Evolutionary conservation across 2,888 invertebrate genomes (phyloP).

Genomic region (Parnassius mnemosyne): DNA sequence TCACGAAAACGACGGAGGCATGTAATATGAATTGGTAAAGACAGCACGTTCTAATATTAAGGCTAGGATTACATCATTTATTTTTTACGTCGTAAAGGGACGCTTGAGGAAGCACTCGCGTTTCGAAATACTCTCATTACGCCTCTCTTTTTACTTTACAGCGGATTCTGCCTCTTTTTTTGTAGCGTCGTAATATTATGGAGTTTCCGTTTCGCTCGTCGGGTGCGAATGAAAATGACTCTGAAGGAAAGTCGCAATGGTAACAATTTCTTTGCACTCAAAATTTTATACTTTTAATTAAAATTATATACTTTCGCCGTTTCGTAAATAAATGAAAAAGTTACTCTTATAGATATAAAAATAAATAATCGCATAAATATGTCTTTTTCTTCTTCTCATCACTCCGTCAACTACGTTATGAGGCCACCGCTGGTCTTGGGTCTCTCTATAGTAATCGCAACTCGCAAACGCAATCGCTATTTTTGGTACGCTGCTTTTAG

Average conservation of each 20-base stretch:
- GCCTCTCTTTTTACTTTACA: conserved; percentile 63
- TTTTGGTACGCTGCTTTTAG: too few relatives aligned
- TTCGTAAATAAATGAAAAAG: neutral
- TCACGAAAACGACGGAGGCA: neutral
- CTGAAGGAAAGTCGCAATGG: conserved; percentile 67
- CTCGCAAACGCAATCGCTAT: too few relatives aligned
- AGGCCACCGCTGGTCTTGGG: too few relatives aligned
- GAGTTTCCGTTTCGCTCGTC: conserved; percentile 59
- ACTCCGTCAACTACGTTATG: too few relatives aligned
- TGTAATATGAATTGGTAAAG: conserved; percentile 1
- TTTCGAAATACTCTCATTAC: conserved; percentile 70
- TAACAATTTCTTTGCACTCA: conserved; percentile 55
- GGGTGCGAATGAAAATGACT: conserved; percentile 58
- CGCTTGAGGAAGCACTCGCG: conserved; percentile 47
- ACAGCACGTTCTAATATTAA: neutral
- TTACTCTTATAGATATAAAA: too few relatives aligned
- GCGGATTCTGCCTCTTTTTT: conserved; percentile 53
- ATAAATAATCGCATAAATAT: too few relatives aligned
- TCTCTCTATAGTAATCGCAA: too few relatives aligned
- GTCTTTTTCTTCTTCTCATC: too few relatives aligned
- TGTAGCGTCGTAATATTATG: conserved; percentile 56
- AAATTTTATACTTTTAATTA: conserved; percentile 59
- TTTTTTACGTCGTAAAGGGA: conserved; percentile 41
- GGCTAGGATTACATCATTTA: conserved; percentile 1
- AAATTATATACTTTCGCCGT: conserved; percentile 30